Evolutionary conservation across 2,797 vertebrate species (phyloP), one percentile per base, ranked within the genome.

Genomic region (Coilia nasus): DNA sequence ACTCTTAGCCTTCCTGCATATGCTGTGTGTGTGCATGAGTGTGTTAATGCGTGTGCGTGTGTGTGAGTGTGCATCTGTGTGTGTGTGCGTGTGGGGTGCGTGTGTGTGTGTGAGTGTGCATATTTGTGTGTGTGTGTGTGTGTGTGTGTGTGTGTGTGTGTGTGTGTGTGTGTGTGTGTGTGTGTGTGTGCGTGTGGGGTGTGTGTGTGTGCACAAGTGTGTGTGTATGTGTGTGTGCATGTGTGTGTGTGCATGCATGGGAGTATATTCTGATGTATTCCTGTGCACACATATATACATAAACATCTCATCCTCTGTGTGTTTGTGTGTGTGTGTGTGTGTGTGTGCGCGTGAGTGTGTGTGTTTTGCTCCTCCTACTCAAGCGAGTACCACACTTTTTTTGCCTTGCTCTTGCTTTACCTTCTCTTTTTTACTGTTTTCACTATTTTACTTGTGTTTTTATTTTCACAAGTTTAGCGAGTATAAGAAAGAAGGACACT

Each of bases 201-300:
- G 59, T 62, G n/a, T 62, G 59, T 62, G 6, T 62, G 21, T 23
- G 59, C n/a, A n/a, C n/a, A n/a, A n/a, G n/a, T 64, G 60, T 64
- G 60, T 64, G 23, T n/a, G 23, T 64, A n/a, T 64, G 23, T 64
- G n/a, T 64, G 60, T 2, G 23, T 25, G n/a, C 11, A n/a, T 25
- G 60, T 64, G 60, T 28, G 59, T 60, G 59, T 60, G 21, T 81
- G 83, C 83, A 87, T 86, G 83, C 82, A 86, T 83, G 85, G n/a
- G n/a, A n/a, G n/a, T n/a, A n/a, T n/a, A n/a, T n/a, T n/a, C n/a
- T n/a, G n/a, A n/a, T n/a, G n/a, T n/a, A n/a, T n/a, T n/a, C n/a
- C n/a, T n/a, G n/a, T n/a, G n/a, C n/a, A n/a, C n/a, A n/a, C n/a
- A n/a, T n/a, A n/a, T n/a, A n/a, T n/a, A n/a, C n/a, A n/a, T n/a